Evolutionary conservation across 2,888 invertebrate species (phyloP), one percentile per base, ranked within the genome.

Genomic region (Polylopha cassiicola): DNA sequence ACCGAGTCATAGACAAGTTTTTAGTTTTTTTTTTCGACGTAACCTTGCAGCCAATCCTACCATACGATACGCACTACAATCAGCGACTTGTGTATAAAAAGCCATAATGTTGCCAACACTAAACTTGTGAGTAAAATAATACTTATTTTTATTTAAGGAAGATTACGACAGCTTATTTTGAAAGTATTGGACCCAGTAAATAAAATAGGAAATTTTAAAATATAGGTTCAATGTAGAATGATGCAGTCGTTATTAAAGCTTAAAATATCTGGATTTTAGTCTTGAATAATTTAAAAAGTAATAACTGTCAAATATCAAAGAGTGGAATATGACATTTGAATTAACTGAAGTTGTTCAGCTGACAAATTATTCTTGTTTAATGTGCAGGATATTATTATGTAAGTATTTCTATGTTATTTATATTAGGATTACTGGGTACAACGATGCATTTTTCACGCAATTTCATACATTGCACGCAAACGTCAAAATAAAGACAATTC

Each of bases 1-100:
- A 30, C 18, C 28, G 15, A 36, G 23, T 39, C 30, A 11, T 21
- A 41, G 24, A 16, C 13, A 7, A 3, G 30, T 27, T 30, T 9
- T 30, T 16, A 20, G 30, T 20, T 44, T 39, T 42, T 39, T 39
- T 46, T 48, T 48, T 59, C 53, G 59, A 70, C 64, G 47, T 60
- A 61, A 66, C 62, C 58, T 61, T 65, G 68, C 73, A 72, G 69
- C 67, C 45, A 55, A 51, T 65, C 68, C 74, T 78, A 77, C 67
- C 69, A 63, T 73, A 74, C 65, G 63, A 69, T 74, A 78, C 71
- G 63, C 53, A 59, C 79, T 80, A 79, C 71, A 59, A 50, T 68
- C 69, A 74, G 78, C 78, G 67, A 73, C 68, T 46, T 61, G 73
- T 76, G 74, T 78, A 73, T 71, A 75, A 71, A 68, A 78, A 74